These are phyloP conservation scores for Trissonchulus latispiculum DNA, from an alignment of 2,888 invertebrate species.

Conservation along the genomic window DNA sequence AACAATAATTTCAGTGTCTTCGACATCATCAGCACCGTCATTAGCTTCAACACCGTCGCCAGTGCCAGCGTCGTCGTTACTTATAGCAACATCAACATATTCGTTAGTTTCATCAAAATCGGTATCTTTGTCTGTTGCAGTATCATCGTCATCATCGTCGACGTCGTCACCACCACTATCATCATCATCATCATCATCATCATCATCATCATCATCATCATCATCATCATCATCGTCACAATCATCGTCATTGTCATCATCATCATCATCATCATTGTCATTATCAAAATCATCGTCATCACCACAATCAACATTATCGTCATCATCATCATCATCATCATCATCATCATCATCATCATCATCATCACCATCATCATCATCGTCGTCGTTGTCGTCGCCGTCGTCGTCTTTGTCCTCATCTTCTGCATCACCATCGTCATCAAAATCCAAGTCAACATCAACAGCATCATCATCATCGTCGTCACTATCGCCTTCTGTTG, in stretches of 20 bases:
- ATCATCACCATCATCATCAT: conserved; percentile 4
- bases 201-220: background rate
- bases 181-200: background rate
- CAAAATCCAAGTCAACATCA: background rate
- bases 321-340: background rate
- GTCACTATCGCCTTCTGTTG: background rate
- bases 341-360: background rate
- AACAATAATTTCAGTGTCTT: too few species aligned
- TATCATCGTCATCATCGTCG: background rate
- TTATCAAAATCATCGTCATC: too few species aligned
- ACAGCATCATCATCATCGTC: conserved; percentile 4
- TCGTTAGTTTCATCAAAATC: background rate
- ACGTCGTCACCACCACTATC: background rate
- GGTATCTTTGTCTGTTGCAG: background rate
- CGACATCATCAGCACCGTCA: too few species aligned
- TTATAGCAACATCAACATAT: background rate
- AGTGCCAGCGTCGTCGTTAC: too few species aligned
- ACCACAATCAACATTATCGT: too few species aligned
- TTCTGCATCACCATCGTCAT: conserved; percentile 3
- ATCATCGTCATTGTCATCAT: background rate
- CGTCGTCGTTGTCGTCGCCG: background rate
- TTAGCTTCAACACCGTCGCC: too few species aligned
- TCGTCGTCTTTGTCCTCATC: too few species aligned
- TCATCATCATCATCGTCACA: background rate
- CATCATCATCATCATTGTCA: background rate